Percentiles rank a stretch among this genome's conserved stretches.
Evolutionary conservation across 2,888 invertebrate genomes (phyloP).

Genomic region (Torymus auratus): DNA sequence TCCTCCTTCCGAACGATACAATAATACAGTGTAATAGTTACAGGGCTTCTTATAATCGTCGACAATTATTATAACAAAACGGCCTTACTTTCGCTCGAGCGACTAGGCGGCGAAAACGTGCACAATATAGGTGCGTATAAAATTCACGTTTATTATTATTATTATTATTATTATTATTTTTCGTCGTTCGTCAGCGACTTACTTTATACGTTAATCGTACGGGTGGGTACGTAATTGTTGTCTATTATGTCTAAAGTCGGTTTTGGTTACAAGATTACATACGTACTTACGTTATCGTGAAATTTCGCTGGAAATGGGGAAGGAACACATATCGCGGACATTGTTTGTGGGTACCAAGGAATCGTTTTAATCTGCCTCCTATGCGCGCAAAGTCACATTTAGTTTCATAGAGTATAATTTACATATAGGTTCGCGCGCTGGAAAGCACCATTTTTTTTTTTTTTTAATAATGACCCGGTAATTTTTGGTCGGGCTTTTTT

Average conservation of each 20-base stretch:
- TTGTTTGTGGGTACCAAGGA: not conserved
- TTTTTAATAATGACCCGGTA: not conserved
- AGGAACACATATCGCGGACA: slow-evolving; percentile 36
- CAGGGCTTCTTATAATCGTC: slow-evolving; percentile 28
- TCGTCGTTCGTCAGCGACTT: not conserved
- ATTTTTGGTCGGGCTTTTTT: not conserved
- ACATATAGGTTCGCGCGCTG: not conserved
- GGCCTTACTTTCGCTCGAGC: slow-evolving; percentile 1
- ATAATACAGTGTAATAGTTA: slow-evolving; percentile 44
- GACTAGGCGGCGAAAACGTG: slow-evolving; percentile 22
- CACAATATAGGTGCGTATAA: slow-evolving; percentile 37
- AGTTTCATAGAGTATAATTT: slow-evolving; percentile 9
- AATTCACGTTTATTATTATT: slow-evolving; percentile 18
- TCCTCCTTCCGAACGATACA: slow-evolving; percentile 10
- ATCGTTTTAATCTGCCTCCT: slow-evolving; percentile 4
- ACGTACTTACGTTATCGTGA: slow-evolving; percentile 35
- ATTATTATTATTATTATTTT: not conserved
- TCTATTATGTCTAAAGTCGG: slow-evolving; percentile 18
- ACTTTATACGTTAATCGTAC: slow-evolving; percentile 1
- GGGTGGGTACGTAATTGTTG: slow-evolving; percentile 6
- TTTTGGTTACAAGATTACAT: slow-evolving; percentile 46
- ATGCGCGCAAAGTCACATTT: slow-evolving; percentile 1
- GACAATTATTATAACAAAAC: slow-evolving; percentile 24
- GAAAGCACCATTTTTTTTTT: slow-evolving; percentile 19
- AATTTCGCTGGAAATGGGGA: slow-evolving; percentile 36